Conservation (phyloP, 1,140 invertebrate genomes). For the Teleopsis dalmanni region DNA sequence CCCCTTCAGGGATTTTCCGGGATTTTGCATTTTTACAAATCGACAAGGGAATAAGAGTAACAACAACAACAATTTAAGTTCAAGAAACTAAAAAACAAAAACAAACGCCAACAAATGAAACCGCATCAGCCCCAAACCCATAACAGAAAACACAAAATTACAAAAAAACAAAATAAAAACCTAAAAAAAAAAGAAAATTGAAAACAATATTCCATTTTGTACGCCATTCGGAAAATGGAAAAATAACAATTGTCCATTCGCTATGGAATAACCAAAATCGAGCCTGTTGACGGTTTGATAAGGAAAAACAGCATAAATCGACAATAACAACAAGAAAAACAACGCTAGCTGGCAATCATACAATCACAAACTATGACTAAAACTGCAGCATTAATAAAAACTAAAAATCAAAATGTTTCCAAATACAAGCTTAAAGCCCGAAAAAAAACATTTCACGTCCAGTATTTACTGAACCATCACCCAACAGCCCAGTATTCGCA, state of each 20-base stretch:
- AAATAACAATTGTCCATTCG: conserved; percentile 14
- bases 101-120: neutral
- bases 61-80: neutral
- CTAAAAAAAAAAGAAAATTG: neutral
- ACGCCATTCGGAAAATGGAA: conserved; percentile 12
- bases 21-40: conserved; percentile 18
- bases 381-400: no score
- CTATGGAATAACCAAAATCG: conserved; percentile 2
- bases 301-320: conserved; percentile 5
- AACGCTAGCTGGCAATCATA: neutral
- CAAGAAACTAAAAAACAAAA: neutral
- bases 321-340: neutral
- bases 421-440: no score
- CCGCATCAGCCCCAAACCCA: conserved; percentile 12
- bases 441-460: no score
- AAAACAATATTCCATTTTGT: conserved; percentile 10
- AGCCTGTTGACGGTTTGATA: conserved; percentile 15
- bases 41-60: conserved; percentile 10
- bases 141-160: neutral
- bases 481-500: no score
- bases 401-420: no score
- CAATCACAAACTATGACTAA: no score
- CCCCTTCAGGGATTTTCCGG: conserved; percentile 12
- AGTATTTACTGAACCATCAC: no score
- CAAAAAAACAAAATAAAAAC: conserved; percentile 1